Evolutionary conservation across 2,888 invertebrate genomes (phyloP).

Genomic region (Pantelozetes paolii): DNA sequence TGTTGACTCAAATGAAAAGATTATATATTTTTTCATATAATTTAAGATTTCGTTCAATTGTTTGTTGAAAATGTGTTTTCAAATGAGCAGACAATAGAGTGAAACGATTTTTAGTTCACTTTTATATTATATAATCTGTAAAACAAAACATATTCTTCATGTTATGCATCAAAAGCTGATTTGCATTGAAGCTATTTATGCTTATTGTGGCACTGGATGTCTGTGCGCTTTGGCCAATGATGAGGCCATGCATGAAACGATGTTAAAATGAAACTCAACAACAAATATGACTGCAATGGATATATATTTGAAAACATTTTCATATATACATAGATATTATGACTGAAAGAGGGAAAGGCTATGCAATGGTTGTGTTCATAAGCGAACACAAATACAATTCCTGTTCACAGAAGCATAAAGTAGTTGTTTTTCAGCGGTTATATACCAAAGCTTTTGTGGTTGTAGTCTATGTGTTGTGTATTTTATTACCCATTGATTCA

Average conservation of each 20-base stretch:
- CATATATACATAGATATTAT: not conserved
- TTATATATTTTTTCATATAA: no score
- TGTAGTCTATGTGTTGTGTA: constrained; percentile 16
- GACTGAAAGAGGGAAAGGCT: not conserved
- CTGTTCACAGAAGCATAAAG: constrained; percentile 22
- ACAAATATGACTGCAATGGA: not conserved
- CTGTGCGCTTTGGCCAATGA: constrained; percentile 24
- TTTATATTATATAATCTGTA: no score
- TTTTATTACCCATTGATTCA: not conserved
- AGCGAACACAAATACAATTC: constrained; percentile 18
- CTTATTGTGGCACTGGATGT: constrained; percentile 4
- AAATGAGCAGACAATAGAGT: no score
- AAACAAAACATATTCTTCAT: not conserved
- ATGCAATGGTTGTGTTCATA: not conserved
- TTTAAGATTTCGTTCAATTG: no score
- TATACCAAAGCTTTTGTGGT: constrained; percentile 16
- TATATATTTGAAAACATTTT: not conserved
- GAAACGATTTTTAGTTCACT: no score
- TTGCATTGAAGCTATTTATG: constrained; percentile 21
- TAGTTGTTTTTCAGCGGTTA: not conserved
- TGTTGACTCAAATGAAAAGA: not conserved
- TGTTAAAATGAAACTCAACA: constrained; percentile 2
- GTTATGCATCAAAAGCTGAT: constrained; percentile 15
- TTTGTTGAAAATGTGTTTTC: no score
- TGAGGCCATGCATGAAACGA: constrained; percentile 23